These are phyloP conservation scores for Gorsachius magnificus DNA, from an alignment of 2,797 vertebrate genomes.

Conservation along the genomic window DNA sequence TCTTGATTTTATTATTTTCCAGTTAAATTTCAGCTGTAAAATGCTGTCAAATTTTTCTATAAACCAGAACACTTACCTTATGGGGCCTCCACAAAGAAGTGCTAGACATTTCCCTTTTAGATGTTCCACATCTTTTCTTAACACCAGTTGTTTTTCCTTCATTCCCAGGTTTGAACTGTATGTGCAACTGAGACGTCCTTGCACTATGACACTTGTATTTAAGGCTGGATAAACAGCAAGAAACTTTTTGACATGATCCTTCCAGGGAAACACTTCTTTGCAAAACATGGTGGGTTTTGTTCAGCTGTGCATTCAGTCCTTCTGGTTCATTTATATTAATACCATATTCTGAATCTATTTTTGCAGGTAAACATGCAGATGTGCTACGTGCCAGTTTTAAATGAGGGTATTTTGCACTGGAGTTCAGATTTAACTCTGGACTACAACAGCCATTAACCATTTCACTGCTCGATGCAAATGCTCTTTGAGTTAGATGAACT, in stretches of 20 bases:
- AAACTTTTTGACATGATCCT: slow-evolving; percentile 83
- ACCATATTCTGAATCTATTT: slow-evolving; percentile 67
- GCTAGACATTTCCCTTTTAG: slow-evolving; percentile 67
- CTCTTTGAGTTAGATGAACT: slow-evolving; percentile 82
- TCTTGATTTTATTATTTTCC: background rate
- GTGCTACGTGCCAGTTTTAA: slow-evolving; percentile 82
- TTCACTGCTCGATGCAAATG: slow-evolving; percentile 66
- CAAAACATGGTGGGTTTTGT: slow-evolving; percentile 75
- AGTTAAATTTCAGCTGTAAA: slow-evolving; percentile 10
- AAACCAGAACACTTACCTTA: slow-evolving; percentile 83
- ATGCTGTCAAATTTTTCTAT: background rate
- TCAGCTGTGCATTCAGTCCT: slow-evolving; percentile 70
- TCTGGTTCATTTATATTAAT: slow-evolving; percentile 53
- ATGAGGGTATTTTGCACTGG: slow-evolving; percentile 48
- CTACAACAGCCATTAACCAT: slow-evolving; percentile 63
- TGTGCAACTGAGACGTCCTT: slow-evolving; percentile 88
- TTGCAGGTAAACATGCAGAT: slow-evolving; percentile 81
- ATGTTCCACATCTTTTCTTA: slow-evolving; percentile 67
- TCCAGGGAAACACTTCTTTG: slow-evolving; percentile 94
- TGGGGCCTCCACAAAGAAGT: slow-evolving; percentile 68
- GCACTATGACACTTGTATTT: slow-evolving; percentile 77
- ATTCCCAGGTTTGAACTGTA: slow-evolving; percentile 87
- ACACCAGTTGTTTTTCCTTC: slow-evolving; percentile 73
- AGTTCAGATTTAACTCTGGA: slow-evolving; percentile 61
- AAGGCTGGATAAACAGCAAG: slow-evolving; percentile 87